These are phyloP conservation scores for Eupithecia insigniata DNA, from an alignment of 2,888 invertebrate genomes.

Conservation along the genomic window DNA sequence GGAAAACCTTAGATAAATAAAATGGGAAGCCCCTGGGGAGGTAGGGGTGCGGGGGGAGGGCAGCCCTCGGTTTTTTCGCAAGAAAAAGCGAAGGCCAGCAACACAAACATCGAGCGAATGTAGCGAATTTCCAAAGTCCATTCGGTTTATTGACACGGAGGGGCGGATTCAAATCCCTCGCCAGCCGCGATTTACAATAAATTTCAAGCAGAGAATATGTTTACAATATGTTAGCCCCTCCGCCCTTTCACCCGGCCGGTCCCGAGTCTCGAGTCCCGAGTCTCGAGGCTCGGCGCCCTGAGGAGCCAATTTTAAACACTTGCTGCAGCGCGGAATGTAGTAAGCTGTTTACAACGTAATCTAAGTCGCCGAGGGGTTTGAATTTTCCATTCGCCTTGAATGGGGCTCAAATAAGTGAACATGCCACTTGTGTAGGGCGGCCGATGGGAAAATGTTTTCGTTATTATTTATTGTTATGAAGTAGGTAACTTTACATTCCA, in stretches of 20 bases:
- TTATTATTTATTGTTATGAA: slow-evolving; percentile 27
- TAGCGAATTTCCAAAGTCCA: slow-evolving; percentile 81
- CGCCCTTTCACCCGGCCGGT: slow-evolving; percentile 59
- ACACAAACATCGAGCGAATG: slow-evolving; percentile 78
- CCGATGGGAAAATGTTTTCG: slow-evolving; percentile 40
- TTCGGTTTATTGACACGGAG: slow-evolving; percentile 78
- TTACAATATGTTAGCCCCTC: slow-evolving; percentile 77
- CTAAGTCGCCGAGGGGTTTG: slow-evolving; percentile 57
- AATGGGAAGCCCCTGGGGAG: slow-evolving; percentile 70
- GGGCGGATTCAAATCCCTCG: slow-evolving; percentile 73
- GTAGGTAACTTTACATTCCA: neutral
- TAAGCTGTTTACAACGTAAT: slow-evolving; percentile 77
- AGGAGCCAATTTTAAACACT: slow-evolving; percentile 65
- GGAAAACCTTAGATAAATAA: slow-evolving; percentile 83
- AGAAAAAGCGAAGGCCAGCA: slow-evolving; percentile 76
- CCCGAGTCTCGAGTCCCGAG: slow-evolving; percentile 10
- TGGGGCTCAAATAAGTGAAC: slow-evolving; percentile 63
- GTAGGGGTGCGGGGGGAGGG: slow-evolving; percentile 38
- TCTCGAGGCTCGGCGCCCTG: slow-evolving; percentile 16
- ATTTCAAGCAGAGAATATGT: slow-evolving; percentile 82
- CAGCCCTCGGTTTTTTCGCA: slow-evolving; percentile 55
- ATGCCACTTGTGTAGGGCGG: slow-evolving; percentile 47
- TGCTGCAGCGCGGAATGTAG: slow-evolving; percentile 62
- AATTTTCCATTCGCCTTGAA: slow-evolving; percentile 64
- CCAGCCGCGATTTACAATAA: slow-evolving; percentile 79